phyloP scores from a whole-genome alignment of 2,888 invertebrate species.

The Homarus gammarus region DNA sequence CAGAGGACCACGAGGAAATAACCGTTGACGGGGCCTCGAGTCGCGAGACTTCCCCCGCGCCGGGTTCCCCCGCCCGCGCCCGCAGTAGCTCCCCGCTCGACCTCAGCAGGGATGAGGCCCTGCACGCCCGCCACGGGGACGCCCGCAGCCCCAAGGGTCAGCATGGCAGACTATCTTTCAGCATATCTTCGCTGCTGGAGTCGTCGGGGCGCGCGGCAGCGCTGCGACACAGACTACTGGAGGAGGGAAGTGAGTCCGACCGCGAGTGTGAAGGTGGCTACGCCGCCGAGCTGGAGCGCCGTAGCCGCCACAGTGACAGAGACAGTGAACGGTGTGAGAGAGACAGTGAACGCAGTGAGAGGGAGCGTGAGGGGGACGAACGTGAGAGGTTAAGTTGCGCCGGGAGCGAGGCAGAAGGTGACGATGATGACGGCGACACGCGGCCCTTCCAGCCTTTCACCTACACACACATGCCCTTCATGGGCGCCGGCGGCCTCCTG shows the following conservation, averaged over 20 bases:
- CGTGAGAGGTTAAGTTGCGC: conserved; percentile 62
- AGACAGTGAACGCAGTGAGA: conserved; percentile 55
- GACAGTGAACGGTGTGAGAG: conserved; percentile 62
- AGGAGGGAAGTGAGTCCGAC: conserved; percentile 70
- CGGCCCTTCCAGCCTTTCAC: conserved; percentile 75
- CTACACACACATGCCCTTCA: conserved; percentile 75
- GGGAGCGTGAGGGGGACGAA: conserved; percentile 60
- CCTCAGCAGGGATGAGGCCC: conserved; percentile 68
- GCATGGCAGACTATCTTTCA: conserved; percentile 70
- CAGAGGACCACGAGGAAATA: conserved; percentile 73
- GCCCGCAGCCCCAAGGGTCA: conserved; percentile 61
- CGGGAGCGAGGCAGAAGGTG: conserved; percentile 64
- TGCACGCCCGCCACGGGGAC: conserved; percentile 51
- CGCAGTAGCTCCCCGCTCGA: conserved; percentile 73
- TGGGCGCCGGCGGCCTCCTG: conserved; percentile 70
- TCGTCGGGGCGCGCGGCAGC: conserved; percentile 60
- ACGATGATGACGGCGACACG: conserved; percentile 60
- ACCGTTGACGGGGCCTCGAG: conserved; percentile 63
- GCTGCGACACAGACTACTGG: conserved; percentile 62
- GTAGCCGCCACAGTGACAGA: conserved; percentile 53
- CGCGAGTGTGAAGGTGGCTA: conserved; percentile 64
- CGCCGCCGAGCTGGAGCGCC: conserved; percentile 46
- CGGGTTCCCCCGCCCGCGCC: conserved; percentile 38
- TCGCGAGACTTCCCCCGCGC: conserved; percentile 60
- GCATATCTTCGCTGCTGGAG: conserved; percentile 74